phyloP scores from a whole-genome alignment of 1,140 invertebrate species.

The Apis dorsata region DNA sequence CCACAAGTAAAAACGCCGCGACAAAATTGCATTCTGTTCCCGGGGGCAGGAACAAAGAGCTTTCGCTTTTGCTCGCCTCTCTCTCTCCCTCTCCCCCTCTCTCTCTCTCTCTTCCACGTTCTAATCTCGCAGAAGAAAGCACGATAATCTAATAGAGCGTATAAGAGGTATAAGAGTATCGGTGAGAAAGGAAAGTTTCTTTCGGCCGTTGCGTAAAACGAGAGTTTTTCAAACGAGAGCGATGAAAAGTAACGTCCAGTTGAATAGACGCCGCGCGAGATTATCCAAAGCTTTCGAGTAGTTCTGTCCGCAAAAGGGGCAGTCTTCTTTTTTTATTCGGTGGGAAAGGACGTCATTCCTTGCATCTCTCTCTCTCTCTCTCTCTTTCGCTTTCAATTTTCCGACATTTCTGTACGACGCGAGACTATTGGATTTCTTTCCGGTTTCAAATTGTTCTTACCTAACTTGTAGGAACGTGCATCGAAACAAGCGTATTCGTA shows the following conservation, averaged over 20 bases:
- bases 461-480: too few species aligned
- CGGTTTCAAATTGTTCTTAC: too few species aligned
- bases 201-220: neutral
- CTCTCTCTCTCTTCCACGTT: neutral
- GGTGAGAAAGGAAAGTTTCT: neutral
- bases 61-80: neutral
- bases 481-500: too few species aligned
- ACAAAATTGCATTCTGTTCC: conserved; percentile 30
- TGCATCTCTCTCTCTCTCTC: neutral
- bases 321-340: conserved; percentile 10
- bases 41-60: neutral
- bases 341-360: neutral
- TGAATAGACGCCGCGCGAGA: neutral
- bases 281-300: conserved; percentile 31
- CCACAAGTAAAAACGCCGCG: conserved; percentile 37
- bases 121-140: neutral
- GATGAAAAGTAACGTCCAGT: conserved; percentile 28
- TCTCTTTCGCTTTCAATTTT: conserved; percentile 37
- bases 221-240: conserved; percentile 16
- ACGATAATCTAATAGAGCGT: conserved; percentile 33
- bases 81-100: neutral
- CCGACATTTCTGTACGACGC: neutral
- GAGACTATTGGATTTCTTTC: too few species aligned
- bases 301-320: too few species aligned
- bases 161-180: conserved; percentile 16